phyloP scores from a whole-genome alignment of 2,888 invertebrate genomes.

The Dolichomitus sp. region DNA sequence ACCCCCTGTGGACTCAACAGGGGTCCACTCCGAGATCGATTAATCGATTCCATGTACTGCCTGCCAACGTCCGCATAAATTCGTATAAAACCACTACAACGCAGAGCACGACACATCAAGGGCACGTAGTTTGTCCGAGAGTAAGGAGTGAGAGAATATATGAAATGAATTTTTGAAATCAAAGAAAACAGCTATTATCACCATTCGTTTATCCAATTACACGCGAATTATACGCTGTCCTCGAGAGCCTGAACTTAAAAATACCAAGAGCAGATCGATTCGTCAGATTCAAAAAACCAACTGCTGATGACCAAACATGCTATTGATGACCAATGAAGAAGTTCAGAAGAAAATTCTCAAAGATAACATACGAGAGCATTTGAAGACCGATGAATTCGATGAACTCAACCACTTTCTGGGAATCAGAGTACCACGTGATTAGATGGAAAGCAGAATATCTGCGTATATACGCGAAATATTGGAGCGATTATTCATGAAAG shows the following conservation, averaged over 20 bases:
- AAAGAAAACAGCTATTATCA: too few relatives aligned
- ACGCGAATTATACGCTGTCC: constrained; percentile 50
- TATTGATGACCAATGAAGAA: constrained; percentile 45
- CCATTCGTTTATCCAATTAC: too few relatives aligned
- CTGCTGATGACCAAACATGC: too few relatives aligned
- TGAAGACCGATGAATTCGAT: constrained; percentile 62
- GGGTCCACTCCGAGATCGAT: too few relatives aligned
- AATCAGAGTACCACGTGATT: constrained; percentile 45
- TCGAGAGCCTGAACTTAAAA: constrained; percentile 52
- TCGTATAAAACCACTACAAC: too few relatives aligned
- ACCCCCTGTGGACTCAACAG: too few relatives aligned
- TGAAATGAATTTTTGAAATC: too few relatives aligned
- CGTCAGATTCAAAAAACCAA: constrained; percentile 61
- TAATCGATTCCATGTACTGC: too few relatives aligned
- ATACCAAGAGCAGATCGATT: constrained; percentile 68
- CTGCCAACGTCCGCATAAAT: too few relatives aligned
- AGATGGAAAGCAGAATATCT: not conserved
- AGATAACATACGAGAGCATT: constrained; percentile 22
- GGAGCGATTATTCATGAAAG: constrained; percentile 49
- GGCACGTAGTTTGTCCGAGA: too few relatives aligned
- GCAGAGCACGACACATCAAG: too few relatives aligned
- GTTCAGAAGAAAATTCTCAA: not conserved
- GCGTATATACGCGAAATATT: constrained; percentile 6
- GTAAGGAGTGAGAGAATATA: too few relatives aligned
- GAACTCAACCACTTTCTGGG: constrained; percentile 57